Evolutionary conservation across 2,113 vertebrate genomes (phyloP).

Genomic region (Morone chrysops): DNA sequence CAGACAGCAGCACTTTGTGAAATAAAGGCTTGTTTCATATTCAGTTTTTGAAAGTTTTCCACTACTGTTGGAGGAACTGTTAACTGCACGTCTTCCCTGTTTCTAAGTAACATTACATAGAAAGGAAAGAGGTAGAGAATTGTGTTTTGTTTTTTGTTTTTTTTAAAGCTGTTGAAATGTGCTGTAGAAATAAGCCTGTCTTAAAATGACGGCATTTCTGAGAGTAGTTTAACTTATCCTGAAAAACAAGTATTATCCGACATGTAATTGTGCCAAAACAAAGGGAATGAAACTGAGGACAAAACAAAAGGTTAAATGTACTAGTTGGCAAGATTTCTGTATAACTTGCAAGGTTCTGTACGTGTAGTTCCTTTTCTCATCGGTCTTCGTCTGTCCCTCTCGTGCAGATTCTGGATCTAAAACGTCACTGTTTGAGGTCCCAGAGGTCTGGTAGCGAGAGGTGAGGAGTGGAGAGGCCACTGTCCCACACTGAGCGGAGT

Average conservation of each 20-base stretch:
- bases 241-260: neutral
- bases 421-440: constrained; percentile 81
- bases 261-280: neutral
- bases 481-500: constrained; percentile 9
- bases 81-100: too few species aligned
- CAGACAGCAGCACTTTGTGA: too few species aligned
- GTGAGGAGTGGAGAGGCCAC: neutral
- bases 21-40: too few species aligned
- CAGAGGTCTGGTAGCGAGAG: constrained; percentile 83
- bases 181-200: too few species aligned
- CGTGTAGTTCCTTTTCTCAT: neutral
- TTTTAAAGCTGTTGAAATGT: too few species aligned
- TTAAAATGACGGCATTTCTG: neutral
- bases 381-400: neutral
- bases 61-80: too few species aligned
- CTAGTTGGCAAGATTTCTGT: neutral
- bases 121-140: too few species aligned
- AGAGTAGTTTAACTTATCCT: neutral
- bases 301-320: neutral
- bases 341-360: neutral
- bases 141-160: too few species aligned
- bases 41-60: too few species aligned
- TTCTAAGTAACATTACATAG: too few species aligned
- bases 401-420: constrained; percentile 61
- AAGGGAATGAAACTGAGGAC: neutral